phyloP scores from a whole-genome alignment of 1,140 invertebrate genomes.

The Andrena cerasifolii region DNA sequence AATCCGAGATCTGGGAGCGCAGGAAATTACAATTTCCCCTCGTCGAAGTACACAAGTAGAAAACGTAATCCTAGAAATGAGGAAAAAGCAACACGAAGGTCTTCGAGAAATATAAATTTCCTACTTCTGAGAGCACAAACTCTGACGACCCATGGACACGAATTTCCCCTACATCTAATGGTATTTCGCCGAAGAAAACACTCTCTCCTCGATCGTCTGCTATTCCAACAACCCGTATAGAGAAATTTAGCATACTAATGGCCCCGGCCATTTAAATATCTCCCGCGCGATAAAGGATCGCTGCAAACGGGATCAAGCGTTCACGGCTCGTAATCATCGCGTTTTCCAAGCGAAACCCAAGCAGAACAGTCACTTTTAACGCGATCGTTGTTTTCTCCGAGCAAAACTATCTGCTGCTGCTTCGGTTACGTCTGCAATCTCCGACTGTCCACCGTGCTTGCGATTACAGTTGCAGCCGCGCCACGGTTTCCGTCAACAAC shows the following conservation, averaged over 20 bases:
- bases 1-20: no score
- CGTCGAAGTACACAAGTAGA: neutral
- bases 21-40: neutral
- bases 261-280: neutral
- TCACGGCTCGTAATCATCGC: constrained; percentile 32
- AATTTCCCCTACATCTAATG: no score
- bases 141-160: no score
- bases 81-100: neutral
- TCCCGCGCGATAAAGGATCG: neutral
- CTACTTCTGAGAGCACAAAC: no score
- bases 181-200: neutral
- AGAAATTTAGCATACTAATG: neutral
- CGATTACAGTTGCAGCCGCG: neutral
- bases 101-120: no score
- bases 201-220: neutral
- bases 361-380: constrained; percentile 7
- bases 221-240: no score
- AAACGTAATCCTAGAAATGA: neutral
- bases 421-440: neutral
- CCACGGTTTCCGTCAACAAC: neutral
- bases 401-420: no score
- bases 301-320: neutral
- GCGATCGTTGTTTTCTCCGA: constrained; percentile 33
- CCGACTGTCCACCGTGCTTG: neutral
- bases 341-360: constrained; percentile 33